Base-by-base conservation (phyloP, 1,140 invertebrate genomes). In the Drosophila biarmipes region DNA sequence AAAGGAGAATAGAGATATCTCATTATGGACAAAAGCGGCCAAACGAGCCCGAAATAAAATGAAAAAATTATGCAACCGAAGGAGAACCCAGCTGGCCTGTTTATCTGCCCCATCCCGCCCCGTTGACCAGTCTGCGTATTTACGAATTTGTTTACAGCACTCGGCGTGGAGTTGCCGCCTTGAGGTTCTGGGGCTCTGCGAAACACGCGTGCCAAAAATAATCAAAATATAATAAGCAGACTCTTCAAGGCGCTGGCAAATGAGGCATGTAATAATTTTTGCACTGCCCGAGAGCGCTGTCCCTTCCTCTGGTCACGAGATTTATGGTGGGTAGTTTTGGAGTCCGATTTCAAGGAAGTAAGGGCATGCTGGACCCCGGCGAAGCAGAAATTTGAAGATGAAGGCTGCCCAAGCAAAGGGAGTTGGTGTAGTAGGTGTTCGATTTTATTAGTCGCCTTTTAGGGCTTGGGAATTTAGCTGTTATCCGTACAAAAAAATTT, bases 1-100 rank as follows among this genome's bases (percentile, higher is more conserved):
- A 86, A 86, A 86, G 80, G 78, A 75, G 74, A 82, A 86, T 86
- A 89, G 84, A 87, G 79, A 87, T 87, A 87, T 89, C 82, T 89
- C 82, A 87, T 87, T 87, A 87, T 87, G 82, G 75, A 82, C 82
- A 87, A 87, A 75, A 87, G 82, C 74, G 71, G 71, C 67, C 78
- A 75, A 78, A 78, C 66, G 53, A 72, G 64, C 29, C 51, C 54
- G 54, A 69, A 87, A 86, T 75, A 76, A 86, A 82, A 86, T 82
- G 84, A 87, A 87, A 89, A 87, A 89, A 89, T 87, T 87, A 89
- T 86, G 82, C 84, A 78, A 63, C 68, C 56, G 37, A 73, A 54
- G 24, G 46, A 43, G 38, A 19, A 38, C 21, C 40, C 68, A 62
- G 63, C 40, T 62, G 69, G 48, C 69, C 40, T 58, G 49, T 38